A percentile compares a stretch with the other conserved stretches of the same genome.
These are phyloP conservation scores for Vidua macroura DNA, from an alignment of 2,113 vertebrate species.

Conservation along the genomic window DNA sequence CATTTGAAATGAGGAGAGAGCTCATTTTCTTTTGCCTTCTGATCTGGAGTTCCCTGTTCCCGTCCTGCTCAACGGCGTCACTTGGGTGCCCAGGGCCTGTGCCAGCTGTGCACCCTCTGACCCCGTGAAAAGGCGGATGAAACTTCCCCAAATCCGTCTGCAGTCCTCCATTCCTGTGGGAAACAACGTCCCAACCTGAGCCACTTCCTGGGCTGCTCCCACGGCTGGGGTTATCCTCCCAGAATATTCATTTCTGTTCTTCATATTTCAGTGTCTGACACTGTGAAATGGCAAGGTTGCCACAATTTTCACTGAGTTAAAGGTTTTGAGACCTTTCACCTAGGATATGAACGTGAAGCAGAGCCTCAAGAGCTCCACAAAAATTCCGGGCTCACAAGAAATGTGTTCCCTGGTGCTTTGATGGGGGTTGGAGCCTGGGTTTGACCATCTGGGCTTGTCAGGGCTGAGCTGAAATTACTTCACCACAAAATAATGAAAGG, in stretches of 20 bases:
- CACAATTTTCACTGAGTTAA: neutral
- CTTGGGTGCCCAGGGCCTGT: neutral
- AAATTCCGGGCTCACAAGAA: neutral
- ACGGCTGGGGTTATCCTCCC: neutral
- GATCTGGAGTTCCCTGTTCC: no score
- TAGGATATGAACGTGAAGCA: accelerated
- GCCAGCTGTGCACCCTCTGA: neutral
- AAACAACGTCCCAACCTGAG: accelerated
- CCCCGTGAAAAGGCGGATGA: accelerated
- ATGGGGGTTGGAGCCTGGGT: neutral
- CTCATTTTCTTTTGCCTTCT: no score
- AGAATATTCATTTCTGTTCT: neutral
- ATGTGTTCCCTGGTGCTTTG: neutral
- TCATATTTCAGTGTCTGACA: neutral
- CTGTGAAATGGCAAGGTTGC: neutral
- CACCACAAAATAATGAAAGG: neutral
- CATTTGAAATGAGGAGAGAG: no score
- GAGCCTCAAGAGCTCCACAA: neutral
- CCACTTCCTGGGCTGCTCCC: neutral
- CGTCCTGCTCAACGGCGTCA: no score
- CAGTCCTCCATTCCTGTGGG: neutral
- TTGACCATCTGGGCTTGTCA: neutral
- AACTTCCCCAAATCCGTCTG: neutral
- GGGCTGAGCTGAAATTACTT: neutral
- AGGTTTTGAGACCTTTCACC: neutral